Percentiles rank a stretch among this genome's conserved stretches.
Conservation (phyloP, 1,140 invertebrate species). For the Saccostrea echinata region DNA sequence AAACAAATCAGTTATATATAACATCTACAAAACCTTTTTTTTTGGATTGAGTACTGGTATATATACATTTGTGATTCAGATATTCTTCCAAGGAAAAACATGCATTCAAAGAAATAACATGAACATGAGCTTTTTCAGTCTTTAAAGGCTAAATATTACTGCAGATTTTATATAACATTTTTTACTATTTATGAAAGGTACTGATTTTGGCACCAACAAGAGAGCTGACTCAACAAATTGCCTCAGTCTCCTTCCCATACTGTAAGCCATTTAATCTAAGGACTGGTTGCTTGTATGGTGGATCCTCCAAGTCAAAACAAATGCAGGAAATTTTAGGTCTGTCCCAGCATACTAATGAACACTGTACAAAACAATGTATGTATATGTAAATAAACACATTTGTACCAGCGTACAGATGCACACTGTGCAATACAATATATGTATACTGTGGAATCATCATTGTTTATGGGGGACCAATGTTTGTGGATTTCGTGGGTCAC, state of each 20-base stretch:
- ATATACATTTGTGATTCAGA: no score
- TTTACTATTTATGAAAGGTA: constrained; percentile 67
- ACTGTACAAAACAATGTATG: no score
- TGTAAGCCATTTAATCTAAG: constrained; percentile 89
- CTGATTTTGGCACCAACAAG: constrained; percentile 95
- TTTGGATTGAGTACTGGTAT: no score
- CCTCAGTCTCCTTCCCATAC: constrained; percentile 94
- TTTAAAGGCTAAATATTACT: not conserved
- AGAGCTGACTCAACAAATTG: constrained; percentile 97
- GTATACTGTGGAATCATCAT: no score
- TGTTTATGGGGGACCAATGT: no score
- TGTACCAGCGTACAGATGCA: no score
- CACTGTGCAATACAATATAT: no score
- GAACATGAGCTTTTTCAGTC: not conserved
- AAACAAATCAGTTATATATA: not conserved
- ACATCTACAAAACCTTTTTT: no score
- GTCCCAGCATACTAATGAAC: not conserved
- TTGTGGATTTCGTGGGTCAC: no score
- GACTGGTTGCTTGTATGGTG: constrained; percentile 96
- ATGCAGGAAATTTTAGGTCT: constrained; percentile 67
- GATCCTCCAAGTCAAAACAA: constrained; percentile 94
- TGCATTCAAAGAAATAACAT: no score
- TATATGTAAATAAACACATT: no score
- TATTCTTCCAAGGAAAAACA: no score
- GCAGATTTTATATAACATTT: not conserved